These are phyloP conservation scores for Porites lutea DNA, from an alignment of 64 coral and sea anemone genomes.

Conservation along the genomic window DNA sequence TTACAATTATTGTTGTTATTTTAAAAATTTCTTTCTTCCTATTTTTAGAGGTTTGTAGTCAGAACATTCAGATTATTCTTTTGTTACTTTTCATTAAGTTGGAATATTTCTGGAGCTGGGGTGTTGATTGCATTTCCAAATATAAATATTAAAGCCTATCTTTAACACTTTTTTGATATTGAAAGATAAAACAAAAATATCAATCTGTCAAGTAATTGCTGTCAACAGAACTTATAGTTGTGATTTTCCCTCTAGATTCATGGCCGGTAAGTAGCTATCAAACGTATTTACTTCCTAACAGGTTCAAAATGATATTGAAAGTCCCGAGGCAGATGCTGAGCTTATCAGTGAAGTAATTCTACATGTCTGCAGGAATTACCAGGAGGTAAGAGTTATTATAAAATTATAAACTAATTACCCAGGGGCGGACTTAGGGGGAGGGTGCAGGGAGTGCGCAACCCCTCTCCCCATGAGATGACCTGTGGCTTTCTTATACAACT, in stretches of 20 bases:
- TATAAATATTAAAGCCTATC: background rate
- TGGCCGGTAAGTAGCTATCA: background rate
- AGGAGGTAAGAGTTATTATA: constrained; percentile 49
- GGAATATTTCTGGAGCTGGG: constrained; percentile 38
- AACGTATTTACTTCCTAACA: background rate
- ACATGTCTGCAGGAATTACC: constrained; percentile 65
- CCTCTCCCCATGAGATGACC: too few relatives aligned
- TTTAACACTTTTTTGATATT: background rate
- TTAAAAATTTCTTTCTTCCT: too few relatives aligned
- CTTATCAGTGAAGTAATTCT: constrained; percentile 75
- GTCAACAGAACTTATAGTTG: too few relatives aligned
- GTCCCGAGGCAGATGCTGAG: constrained; percentile 71
- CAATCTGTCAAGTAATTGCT: too few relatives aligned
- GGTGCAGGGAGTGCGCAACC: too few relatives aligned
- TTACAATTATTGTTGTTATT: too few relatives aligned
- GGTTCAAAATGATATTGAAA: background rate
- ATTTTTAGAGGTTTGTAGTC: too few relatives aligned
- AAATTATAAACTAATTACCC: too few relatives aligned
- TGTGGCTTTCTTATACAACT: too few relatives aligned
- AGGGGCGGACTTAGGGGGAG: too few relatives aligned
- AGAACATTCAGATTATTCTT: too few relatives aligned
- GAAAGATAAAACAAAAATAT: background rate
- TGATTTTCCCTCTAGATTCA: too few relatives aligned
- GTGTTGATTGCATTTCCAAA: constrained; percentile 6
- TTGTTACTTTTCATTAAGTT: background rate